A percentile compares a stretch with the other conserved stretches of the same genome.
phyloP scores from a whole-genome alignment of 2,113 vertebrate species.

The Ariopsis seemanni region DNA sequence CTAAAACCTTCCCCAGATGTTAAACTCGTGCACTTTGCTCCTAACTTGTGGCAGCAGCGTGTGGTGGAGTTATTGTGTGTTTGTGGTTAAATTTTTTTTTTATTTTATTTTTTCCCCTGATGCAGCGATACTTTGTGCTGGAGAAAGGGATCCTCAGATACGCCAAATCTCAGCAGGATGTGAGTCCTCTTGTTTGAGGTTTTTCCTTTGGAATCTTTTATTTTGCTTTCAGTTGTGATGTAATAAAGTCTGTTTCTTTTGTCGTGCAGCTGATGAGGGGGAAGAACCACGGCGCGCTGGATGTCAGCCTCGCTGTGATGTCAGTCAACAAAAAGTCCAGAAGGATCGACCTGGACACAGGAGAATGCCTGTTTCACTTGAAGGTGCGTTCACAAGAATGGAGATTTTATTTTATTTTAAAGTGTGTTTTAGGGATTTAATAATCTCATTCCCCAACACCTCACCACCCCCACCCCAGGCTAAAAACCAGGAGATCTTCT shows the following conservation, averaged over 20 bases:
- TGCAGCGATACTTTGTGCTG: constrained; percentile 86
- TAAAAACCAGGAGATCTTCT: constrained; percentile 84
- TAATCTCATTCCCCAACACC: no score
- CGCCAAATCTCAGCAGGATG: constrained; percentile 83
- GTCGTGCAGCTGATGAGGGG: constrained; percentile 80
- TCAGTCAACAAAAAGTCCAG: constrained; percentile 91
- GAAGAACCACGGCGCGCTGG: constrained; percentile 86
- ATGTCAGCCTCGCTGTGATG: constrained; percentile 87
- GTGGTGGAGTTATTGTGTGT: not conserved
- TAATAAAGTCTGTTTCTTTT: not conserved
- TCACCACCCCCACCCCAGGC: constrained; percentile 61
- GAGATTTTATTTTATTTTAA: no score
- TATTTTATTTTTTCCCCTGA: not conserved
- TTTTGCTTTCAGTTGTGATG: no score
- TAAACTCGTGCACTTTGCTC: not conserved
- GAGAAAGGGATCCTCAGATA: constrained; percentile 87
- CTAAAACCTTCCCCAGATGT: not conserved
- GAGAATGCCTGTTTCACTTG: constrained; percentile 90
- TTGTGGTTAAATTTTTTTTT: not conserved
- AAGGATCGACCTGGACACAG: constrained; percentile 88
- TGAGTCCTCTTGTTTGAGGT: constrained; percentile 67
- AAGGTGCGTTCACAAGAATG: constrained; percentile 70
- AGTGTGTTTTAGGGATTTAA: no score
- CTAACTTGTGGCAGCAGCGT: not conserved
- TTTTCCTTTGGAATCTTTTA: no score